phyloP scores from a whole-genome alignment of 92 coral and sea anemone genomes.

The Paramuricea clavata region DNA sequence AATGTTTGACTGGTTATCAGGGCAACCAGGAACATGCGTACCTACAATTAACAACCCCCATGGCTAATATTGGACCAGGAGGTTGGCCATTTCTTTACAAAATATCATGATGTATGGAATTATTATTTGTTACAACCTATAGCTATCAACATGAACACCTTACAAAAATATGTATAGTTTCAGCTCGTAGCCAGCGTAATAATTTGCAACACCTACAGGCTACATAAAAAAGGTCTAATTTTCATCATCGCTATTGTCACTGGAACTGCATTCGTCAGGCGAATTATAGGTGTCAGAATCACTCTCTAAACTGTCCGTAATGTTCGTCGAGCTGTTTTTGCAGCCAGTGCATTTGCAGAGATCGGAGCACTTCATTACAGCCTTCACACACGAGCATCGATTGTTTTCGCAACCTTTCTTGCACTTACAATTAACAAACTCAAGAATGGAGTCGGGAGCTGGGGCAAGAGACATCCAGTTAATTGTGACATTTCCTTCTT shows the following conservation, averaged over 20 bases:
- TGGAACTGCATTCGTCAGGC: not conserved
- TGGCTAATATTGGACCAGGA: no score
- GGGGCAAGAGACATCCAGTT: conserved; percentile 80
- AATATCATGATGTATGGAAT: no score
- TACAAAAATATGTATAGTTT: no score
- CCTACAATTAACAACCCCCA: no score
- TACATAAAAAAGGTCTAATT: no score
- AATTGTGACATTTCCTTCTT: conserved; percentile 54
- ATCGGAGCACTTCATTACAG: not conserved
- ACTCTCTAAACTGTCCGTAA: conserved; percentile 17
- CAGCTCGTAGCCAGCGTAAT: not conserved
- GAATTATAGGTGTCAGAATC: not conserved
- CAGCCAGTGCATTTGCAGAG: conserved; percentile 6
- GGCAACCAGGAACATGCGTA: no score
- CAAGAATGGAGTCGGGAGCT: conserved; percentile 69
- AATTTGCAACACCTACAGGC: not conserved
- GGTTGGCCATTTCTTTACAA: no score
- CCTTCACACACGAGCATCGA: conserved; percentile 60
- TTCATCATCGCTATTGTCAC: not conserved
- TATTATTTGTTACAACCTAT: no score
- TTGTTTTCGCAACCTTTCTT: conserved; percentile 55
- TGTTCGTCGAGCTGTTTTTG: conserved; percentile 7
- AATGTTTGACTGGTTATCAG: no score
- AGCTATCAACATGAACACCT: no score
- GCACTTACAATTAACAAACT: conserved; percentile 72